A percentile compares a stretch with the other conserved stretches of the same genome.
Evolutionary conservation across 2,797 vertebrate species (phyloP).

Genomic region (Muscicapa comitata): DNA sequence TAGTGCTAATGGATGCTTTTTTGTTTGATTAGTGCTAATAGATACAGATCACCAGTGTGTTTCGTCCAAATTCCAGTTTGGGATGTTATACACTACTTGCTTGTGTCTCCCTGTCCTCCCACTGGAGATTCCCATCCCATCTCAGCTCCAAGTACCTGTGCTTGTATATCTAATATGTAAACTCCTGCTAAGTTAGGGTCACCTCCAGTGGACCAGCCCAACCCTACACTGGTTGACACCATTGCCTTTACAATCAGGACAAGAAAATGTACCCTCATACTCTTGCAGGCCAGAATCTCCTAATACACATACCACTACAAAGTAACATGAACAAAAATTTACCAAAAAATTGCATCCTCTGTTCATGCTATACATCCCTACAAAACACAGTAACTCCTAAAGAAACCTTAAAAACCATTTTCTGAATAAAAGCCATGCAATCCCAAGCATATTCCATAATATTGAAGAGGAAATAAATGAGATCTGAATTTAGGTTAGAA

Average conservation of each 20-base stretch:
- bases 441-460: neutral
- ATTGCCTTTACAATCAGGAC: neutral
- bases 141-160: neutral
- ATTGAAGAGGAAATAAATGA: neutral
- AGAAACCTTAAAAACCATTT: neutral
- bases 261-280: neutral
- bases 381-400: neutral
- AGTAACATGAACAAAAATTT: neutral
- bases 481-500: neutral
- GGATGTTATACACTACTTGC: neutral
- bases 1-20: neutral
- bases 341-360: neutral
- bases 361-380: neutral
- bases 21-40: neutral
- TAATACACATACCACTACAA: neutral
- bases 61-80: neutral
- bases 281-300: neutral
- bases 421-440: neutral
- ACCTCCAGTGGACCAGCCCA: neutral
- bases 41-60: neutral
- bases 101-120: neutral
- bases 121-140: neutral
- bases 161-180: neutral
- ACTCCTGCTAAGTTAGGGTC: neutral
- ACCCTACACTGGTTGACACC: neutral